Evolutionary conservation across 1,140 invertebrate genomes (phyloP).

Genomic region (Bombyx mandarina): DNA sequence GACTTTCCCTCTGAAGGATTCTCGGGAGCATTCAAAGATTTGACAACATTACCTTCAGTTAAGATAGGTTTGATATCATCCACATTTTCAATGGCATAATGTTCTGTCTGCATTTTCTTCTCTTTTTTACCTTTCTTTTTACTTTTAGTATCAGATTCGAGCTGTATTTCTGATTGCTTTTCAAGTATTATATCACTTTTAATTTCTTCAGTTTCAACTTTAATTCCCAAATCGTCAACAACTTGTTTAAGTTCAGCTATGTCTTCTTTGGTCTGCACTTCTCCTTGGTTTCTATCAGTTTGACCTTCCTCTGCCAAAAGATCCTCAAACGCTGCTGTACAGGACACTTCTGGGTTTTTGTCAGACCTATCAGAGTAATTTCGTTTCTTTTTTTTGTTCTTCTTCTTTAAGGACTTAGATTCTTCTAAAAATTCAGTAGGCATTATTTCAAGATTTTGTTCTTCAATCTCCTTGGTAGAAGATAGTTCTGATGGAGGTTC

Average conservation of each 20-base stretch:
- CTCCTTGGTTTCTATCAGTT: conserved; percentile 8
- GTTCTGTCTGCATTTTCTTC: no score
- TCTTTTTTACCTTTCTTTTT: no score
- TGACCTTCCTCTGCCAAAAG: conserved; percentile 16
- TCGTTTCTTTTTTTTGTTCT: conserved; percentile 53
- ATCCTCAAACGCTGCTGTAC: conserved; percentile 42
- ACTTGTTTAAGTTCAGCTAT: conserved; percentile 4
- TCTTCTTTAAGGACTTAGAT: conserved; percentile 34
- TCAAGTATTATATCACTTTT: no score
- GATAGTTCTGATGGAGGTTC: no score
- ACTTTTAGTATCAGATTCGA: no score
- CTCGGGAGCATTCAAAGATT: no score
- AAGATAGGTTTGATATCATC: no score
- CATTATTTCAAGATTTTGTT: not conserved
- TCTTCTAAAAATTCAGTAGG: conserved; percentile 18
- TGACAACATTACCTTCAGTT: no score
- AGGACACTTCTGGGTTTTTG: conserved; percentile 31
- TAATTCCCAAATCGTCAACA: not conserved
- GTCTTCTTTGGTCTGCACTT: conserved; percentile 7
- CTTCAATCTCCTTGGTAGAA: not conserved
- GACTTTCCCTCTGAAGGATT: no score
- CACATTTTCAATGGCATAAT: no score
- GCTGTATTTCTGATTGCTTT: no score
- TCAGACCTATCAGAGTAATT: conserved; percentile 50
- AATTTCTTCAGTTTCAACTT: conserved; percentile 6